These are phyloP conservation scores for Pristionchus maxplancki DNA, from an alignment of 2,888 invertebrate species.

Conservation along the genomic window DNA sequence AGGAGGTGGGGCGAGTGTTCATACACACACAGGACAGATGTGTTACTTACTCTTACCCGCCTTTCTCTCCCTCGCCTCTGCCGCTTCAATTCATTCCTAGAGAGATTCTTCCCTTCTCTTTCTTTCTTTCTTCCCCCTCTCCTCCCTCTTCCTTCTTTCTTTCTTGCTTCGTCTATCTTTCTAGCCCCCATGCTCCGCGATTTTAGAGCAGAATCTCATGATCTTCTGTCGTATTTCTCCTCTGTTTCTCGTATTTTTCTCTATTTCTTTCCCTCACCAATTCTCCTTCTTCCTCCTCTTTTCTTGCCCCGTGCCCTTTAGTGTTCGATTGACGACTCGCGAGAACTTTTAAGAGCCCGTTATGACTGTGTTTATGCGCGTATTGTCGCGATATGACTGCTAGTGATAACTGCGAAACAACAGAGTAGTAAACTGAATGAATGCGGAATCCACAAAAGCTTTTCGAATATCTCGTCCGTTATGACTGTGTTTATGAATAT, in stretches of 20 bases:
- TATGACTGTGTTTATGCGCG: too few species aligned
- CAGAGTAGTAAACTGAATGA: too few species aligned
- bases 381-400: too few species aligned
- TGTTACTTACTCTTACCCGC: slow-evolving; percentile 36
- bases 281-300: not conserved
- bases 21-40: slow-evolving; percentile 27
- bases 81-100: slow-evolving; percentile 39
- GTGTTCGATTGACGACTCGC: not conserved
- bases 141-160: slow-evolving; percentile 22
- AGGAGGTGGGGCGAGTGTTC: slow-evolving; percentile 36
- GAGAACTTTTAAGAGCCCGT: too few species aligned
- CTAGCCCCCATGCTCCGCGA: not conserved
- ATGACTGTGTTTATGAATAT: too few species aligned
- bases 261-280: not conserved
- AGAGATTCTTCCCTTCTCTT: slow-evolving; percentile 8
- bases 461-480: too few species aligned
- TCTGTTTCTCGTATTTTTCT: not conserved
- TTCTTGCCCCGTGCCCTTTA: not conserved
- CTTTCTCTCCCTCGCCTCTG: not conserved
- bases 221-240: not conserved
- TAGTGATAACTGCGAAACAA: too few species aligned
- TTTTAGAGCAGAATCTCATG: not conserved
- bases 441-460: too few species aligned
- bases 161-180: not conserved
- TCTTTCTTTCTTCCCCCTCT: not conserved